These are phyloP conservation scores for Cephus runcator DNA, from an alignment of 2,888 invertebrate genomes.

Conservation along the genomic window DNA sequence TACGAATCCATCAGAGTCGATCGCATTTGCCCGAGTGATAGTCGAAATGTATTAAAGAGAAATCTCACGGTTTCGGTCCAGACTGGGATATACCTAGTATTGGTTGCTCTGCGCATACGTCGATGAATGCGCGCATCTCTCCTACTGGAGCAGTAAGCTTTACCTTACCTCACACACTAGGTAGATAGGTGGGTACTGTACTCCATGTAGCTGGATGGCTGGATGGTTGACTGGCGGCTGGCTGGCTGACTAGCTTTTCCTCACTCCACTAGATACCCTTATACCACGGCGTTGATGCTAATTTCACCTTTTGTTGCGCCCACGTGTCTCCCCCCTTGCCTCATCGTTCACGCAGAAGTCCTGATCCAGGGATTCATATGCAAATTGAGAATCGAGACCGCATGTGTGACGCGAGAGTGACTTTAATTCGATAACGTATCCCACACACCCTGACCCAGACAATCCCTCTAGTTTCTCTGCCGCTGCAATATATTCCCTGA, in stretches of 20 bases:
- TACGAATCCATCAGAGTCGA: background rate
- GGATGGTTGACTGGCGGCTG: background rate
- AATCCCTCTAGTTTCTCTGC: no score
- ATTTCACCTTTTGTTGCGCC: constrained; percentile 13
- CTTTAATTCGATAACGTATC: constrained; percentile 34
- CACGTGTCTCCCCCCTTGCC: background rate
- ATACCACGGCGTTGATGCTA: background rate
- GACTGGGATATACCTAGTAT: constrained; percentile 4
- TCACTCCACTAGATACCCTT: background rate
- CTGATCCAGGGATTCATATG: constrained; percentile 14
- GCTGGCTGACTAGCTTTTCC: background rate
- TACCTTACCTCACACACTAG: background rate
- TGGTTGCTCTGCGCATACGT: constrained; percentile 28
- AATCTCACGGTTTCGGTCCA: background rate
- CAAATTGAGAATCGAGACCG: constrained; percentile 20
- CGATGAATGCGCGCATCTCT: constrained; percentile 30
- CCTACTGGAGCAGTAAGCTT: constrained; percentile 11
- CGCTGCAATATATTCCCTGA: background rate
- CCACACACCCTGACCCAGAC: constrained; percentile 7
- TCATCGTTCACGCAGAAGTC: background rate
- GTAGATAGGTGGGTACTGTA: background rate
- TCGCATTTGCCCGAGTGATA: background rate
- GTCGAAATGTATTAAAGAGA: background rate
- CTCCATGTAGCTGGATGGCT: background rate
- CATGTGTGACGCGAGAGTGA: constrained; percentile 24